phyloP scores from a whole-genome alignment of 1,140 invertebrate genomes.

The Calosoma granatense region DNA sequence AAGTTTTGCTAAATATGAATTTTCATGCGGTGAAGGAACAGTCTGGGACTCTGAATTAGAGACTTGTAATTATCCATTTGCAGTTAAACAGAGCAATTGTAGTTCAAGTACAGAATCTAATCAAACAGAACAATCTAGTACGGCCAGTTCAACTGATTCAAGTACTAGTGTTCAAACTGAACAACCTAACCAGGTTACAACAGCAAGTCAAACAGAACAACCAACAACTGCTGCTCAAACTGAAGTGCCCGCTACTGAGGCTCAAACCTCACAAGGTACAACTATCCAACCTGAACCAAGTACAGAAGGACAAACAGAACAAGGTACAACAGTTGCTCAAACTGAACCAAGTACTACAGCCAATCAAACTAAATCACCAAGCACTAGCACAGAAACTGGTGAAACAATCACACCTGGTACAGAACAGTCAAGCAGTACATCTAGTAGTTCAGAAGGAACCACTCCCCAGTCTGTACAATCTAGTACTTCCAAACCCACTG shows the following conservation, averaged over 20 bases:
- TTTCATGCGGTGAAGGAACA: too few relatives aligned
- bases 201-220: not conserved
- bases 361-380: not conserved
- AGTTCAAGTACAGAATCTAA: not conserved
- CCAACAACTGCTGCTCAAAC: too few relatives aligned
- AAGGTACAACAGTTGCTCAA: not conserved
- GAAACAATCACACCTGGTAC: not conserved
- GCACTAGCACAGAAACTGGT: not conserved
- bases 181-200: too few relatives aligned
- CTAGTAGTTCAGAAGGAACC: not conserved
- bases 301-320: not conserved
- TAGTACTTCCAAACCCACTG: too few relatives aligned
- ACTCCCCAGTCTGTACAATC: not conserved
- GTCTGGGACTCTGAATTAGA: too few relatives aligned
- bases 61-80: too few relatives aligned
- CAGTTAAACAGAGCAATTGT: constrained; percentile 10
- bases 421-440: not conserved
- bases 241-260: not conserved
- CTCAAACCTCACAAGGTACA: not conserved
- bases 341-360: not conserved
- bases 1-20: too few relatives aligned
- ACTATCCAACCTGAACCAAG: not conserved
- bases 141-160: too few relatives aligned
- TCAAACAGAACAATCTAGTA: not conserved
- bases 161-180: too few relatives aligned